Percentiles rank a stretch among this genome's conserved stretches.
These are phyloP conservation scores for Amphipoea lucens DNA, from an alignment of 2,888 invertebrate species.

Conservation along the genomic window DNA sequence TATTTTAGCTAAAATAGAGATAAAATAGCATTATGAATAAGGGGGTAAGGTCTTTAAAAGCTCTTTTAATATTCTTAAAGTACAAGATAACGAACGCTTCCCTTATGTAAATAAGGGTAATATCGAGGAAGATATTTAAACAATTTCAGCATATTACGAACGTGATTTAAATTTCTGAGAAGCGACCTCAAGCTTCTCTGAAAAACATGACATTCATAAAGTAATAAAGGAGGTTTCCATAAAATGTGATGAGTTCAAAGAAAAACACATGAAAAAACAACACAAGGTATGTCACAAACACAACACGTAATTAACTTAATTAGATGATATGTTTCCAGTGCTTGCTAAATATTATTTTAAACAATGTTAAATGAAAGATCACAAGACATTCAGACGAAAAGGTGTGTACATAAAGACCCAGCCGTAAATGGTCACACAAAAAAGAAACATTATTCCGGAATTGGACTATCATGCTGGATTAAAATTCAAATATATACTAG, in stretches of 20 bases:
- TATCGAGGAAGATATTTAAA: slow-evolving; percentile 13
- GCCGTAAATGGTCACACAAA: neutral
- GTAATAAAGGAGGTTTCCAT: slow-evolving; percentile 25
- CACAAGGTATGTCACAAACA: neutral
- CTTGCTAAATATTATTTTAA: neutral
- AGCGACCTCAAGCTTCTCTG: neutral
- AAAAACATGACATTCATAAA: slow-evolving; percentile 36
- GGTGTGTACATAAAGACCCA: neutral
- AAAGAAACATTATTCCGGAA: neutral
- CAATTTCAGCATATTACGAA: slow-evolving; percentile 30
- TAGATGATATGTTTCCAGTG: slow-evolving; percentile 1
- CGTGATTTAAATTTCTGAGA: slow-evolving; percentile 33
- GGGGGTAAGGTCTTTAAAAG: neutral
- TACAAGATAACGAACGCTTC: slow-evolving; percentile 4
- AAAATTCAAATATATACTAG: slow-evolving; percentile 10
- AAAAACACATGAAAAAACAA: slow-evolving; percentile 10
- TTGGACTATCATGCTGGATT: neutral
- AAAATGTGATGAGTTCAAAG: neutral
- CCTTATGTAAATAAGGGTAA: slow-evolving; percentile 16
- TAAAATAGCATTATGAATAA: too few relatives aligned
- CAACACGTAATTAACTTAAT: slow-evolving; percentile 1
- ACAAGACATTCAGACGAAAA: neutral
- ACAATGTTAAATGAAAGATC: neutral
- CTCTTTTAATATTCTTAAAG: slow-evolving; percentile 9
- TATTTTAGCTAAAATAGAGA: too few relatives aligned